phyloP scores from a whole-genome alignment of 2,797 vertebrate species.

The Lutjanus campechanus region DNA sequence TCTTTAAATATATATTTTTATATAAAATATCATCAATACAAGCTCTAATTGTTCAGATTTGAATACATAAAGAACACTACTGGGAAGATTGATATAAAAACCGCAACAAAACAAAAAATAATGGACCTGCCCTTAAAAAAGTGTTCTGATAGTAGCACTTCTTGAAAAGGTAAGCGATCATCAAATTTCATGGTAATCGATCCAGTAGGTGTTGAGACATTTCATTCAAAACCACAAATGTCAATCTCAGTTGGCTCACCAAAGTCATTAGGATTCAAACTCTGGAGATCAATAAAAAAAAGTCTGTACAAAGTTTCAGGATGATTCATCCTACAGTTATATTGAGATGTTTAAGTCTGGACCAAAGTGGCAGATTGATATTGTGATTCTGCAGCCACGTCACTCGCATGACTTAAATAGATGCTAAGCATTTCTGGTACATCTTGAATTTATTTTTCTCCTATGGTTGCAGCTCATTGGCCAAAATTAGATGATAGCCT shows the following conservation, averaged over 20 bases:
- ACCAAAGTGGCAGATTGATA: not conserved
- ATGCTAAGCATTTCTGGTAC: not conserved
- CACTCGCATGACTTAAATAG: not conserved
- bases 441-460: not conserved
- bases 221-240: not conserved
- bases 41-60: too few relatives aligned
- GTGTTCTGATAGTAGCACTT: not conserved
- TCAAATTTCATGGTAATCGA: not conserved
- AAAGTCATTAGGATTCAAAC: not conserved
- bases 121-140: not conserved
- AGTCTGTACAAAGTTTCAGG: not conserved
- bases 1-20: too few relatives aligned
- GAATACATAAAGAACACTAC: too few relatives aligned
- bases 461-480: not conserved
- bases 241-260: not conserved
- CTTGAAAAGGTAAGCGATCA: not conserved
- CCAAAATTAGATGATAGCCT: not conserved
- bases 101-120: too few relatives aligned
- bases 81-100: too few relatives aligned
- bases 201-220: not conserved
- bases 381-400: too few relatives aligned
- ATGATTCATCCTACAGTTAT: not conserved
- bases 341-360: too few relatives aligned
- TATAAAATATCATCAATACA: too few relatives aligned
- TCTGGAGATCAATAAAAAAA: not conserved